Evolutionary conservation across 30 jellyfish, hydroid and myxozoan genomes (phyloP).

Genomic region (Hydra vulgaris): DNA sequence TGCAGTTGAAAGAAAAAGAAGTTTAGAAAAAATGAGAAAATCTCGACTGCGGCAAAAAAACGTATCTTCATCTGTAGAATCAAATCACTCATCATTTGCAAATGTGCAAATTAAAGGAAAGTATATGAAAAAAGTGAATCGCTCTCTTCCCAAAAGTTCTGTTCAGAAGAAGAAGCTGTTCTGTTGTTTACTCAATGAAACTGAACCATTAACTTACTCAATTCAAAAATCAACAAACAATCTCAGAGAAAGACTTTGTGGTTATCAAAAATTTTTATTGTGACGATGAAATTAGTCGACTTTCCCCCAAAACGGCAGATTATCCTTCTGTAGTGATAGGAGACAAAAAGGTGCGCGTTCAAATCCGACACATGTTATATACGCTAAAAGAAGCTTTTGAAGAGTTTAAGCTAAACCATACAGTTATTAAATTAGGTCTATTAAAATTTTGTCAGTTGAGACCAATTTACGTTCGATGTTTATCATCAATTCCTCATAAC

Average conservation of each 20-base stretch:
- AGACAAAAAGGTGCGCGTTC: not conserved
- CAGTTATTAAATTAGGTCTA: not conserved
- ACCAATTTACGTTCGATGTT: not conserved
- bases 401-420: not conserved
- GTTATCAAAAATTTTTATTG: not conserved
- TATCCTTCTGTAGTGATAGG: not conserved
- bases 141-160: not conserved
- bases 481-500: too few relatives aligned
- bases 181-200: not conserved
- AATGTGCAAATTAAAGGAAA: not conserved
- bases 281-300: not conserved
- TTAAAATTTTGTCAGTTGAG: not conserved
- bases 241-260: not conserved
- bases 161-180: not conserved
- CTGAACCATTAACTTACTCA: not conserved
- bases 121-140: not conserved
- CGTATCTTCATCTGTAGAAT: not conserved
- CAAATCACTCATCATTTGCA: not conserved
- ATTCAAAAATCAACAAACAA: not conserved
- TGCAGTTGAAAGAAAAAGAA: too few relatives aligned
- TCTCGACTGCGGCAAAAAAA: not conserved
- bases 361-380: not conserved
- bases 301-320: not conserved
- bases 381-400: not conserved
- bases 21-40: not conserved